Evolutionary conservation across 2,888 invertebrate genomes (phyloP).

Genomic region (Plagodis pulveraria): DNA sequence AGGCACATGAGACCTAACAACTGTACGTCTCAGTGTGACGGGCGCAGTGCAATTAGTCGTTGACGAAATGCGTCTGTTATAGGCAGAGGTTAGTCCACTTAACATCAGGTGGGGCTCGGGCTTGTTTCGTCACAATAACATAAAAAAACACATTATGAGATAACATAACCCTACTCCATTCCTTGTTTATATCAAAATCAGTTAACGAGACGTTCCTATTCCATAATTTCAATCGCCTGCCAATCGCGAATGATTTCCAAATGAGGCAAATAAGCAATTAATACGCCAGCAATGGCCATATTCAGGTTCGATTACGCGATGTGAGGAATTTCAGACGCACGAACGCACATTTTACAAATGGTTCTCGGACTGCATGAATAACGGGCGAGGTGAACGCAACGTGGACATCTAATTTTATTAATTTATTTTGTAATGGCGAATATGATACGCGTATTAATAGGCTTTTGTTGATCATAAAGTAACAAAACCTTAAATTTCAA

Average conservation of each 20-base stretch:
- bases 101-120: no score
- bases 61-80: no score
- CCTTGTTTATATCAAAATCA: constrained; percentile 33
- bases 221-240: constrained; percentile 46
- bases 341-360: constrained; percentile 33
- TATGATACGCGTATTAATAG: constrained; percentile 19
- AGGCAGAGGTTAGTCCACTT: no score
- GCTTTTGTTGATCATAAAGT: not conserved
- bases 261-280: constrained; percentile 83
- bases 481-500: no score
- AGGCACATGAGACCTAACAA: no score
- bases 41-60: no score
- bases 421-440: constrained; percentile 30
- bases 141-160: constrained; percentile 7
- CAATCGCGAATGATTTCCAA: constrained; percentile 68
- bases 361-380: constrained; percentile 29
- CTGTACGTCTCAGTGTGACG: no score
- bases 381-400: constrained; percentile 27
- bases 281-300: constrained; percentile 56
- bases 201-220: constrained; percentile 30
- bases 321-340: constrained; percentile 67
- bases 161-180: constrained; percentile 18
- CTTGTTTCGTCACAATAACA: no score
- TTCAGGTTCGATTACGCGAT: constrained; percentile 72
- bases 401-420: constrained; percentile 35